Evolutionary conservation across 2,888 invertebrate species (phyloP).

Genomic region (Liopterus haemorrhoidalis): DNA sequence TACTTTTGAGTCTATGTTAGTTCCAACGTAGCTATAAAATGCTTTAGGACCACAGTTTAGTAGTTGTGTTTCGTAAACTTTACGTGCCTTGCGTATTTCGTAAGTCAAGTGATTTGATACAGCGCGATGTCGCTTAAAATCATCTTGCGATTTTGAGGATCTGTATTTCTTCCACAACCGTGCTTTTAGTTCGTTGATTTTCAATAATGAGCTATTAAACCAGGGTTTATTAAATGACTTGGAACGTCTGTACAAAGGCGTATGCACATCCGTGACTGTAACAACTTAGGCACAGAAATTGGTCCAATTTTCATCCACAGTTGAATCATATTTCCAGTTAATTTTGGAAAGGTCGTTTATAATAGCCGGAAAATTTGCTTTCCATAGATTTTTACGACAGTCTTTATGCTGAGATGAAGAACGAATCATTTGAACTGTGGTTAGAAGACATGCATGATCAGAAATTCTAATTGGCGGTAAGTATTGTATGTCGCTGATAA

Average conservation of each 20-base stretch:
- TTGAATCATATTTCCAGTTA: not conserved
- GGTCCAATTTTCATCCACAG: not conserved
- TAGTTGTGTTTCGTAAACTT: too few species aligned
- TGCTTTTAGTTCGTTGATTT: conserved; percentile 4
- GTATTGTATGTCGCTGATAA: conserved; percentile 2
- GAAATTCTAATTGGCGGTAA: conserved; percentile 4
- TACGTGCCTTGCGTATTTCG: too few species aligned
- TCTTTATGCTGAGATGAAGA: not conserved
- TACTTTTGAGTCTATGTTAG: too few species aligned
- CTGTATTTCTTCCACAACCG: conserved; percentile 10
- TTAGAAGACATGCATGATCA: conserved; percentile 5
- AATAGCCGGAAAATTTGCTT: conserved; percentile 1
- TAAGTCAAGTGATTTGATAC: conserved; percentile 8
- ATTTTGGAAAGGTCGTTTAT: conserved; percentile 6
- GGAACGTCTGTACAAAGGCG: not conserved
- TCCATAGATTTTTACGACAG: conserved; percentile 3
- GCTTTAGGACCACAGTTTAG: too few species aligned
- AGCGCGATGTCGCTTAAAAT: conserved; percentile 5
- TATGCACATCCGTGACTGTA: conserved; percentile 2
- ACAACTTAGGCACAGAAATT: conserved; percentile 1
- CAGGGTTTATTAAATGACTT: conserved; percentile 11
- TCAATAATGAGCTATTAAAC: conserved; percentile 6
- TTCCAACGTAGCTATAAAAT: too few species aligned
- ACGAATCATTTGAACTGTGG: conserved; percentile 1
- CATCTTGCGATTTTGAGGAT: conserved; percentile 1